Percentiles rank a stretch among this genome's conserved stretches.
Conservation (phyloP, 2,888 invertebrate genomes). For the Tetranychus truncatus region DNA sequence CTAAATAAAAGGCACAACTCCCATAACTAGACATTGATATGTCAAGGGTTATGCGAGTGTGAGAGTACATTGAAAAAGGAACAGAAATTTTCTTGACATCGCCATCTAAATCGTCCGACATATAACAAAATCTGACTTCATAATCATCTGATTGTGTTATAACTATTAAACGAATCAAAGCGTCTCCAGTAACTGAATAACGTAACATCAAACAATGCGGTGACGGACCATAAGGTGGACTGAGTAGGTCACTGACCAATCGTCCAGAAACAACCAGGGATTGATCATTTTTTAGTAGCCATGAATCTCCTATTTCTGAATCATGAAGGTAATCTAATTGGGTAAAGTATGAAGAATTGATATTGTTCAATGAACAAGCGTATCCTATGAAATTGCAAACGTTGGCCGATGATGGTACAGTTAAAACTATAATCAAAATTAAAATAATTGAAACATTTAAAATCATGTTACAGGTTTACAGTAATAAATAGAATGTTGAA, state of each 20-base stretch:
- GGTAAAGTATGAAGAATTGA: neutral
- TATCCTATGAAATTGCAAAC: neutral
- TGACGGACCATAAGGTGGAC: neutral
- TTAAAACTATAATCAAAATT: neutral
- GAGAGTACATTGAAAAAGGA: neutral
- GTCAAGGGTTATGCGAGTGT: neutral
- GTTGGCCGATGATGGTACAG: neutral
- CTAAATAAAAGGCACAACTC: neutral
- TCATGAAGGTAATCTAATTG: neutral
- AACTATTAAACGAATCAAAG: neutral
- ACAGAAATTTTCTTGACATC: neutral
- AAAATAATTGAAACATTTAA: neutral
- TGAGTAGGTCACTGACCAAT: neutral
- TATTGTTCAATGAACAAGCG: neutral
- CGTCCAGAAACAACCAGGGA: neutral
- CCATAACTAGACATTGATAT: neutral
- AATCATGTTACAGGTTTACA: neutral
- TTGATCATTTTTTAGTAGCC: neutral
- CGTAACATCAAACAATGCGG: neutral
- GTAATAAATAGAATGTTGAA: neutral
- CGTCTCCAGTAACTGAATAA: neutral
- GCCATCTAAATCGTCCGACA: neutral
- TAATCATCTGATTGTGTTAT: neutral
- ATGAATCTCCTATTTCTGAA: neutral
- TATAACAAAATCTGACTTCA: neutral